These are phyloP conservation scores for Galaxea fascicularis DNA, from an alignment of 92 coral and sea anemone species.

Conservation along the genomic window DNA sequence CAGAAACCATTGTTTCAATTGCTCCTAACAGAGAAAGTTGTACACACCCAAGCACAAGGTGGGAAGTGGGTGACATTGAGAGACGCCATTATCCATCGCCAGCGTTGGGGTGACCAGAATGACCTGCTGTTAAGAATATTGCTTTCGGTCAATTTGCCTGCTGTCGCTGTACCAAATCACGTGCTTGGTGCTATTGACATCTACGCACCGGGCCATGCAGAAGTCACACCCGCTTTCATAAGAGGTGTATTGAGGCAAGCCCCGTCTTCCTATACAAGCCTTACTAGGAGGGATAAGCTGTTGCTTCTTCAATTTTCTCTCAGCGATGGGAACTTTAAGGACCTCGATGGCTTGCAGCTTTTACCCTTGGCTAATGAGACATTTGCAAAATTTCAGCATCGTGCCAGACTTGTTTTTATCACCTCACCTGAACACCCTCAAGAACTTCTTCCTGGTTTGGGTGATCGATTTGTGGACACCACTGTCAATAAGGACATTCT, in stretches of 20 bases:
- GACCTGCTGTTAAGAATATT: constrained; percentile 44
- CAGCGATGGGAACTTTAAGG: constrained; percentile 46
- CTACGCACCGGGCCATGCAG: neutral
- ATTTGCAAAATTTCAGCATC: constrained; percentile 58
- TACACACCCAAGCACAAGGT: constrained; percentile 53
- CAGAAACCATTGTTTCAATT: constrained; percentile 44
- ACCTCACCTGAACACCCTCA: constrained; percentile 70
- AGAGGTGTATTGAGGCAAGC: constrained; percentile 27
- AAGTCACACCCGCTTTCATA: neutral
- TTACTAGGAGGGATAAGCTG: constrained; percentile 57
- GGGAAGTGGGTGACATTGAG: constrained; percentile 67
- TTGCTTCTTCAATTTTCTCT: constrained; percentile 69
- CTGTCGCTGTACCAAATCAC: constrained; percentile 63
- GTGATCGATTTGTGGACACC: constrained; percentile 59
- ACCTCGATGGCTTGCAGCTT: constrained; percentile 69
- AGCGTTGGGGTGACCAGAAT: neutral
- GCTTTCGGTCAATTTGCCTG: constrained; percentile 25
- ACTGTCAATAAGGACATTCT: constrained; percentile 41
- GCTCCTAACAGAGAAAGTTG: constrained; percentile 31
- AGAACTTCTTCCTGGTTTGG: constrained; percentile 73
- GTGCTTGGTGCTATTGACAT: constrained; percentile 39
- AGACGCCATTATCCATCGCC: constrained; percentile 43
- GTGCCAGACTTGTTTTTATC: constrained; percentile 54
- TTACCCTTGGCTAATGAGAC: constrained; percentile 74
- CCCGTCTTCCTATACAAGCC: constrained; percentile 28